These are phyloP conservation scores for Pseudochirops corinnae DNA, from an alignment of 2,797 vertebrate species.

Conservation along the genomic window DNA sequence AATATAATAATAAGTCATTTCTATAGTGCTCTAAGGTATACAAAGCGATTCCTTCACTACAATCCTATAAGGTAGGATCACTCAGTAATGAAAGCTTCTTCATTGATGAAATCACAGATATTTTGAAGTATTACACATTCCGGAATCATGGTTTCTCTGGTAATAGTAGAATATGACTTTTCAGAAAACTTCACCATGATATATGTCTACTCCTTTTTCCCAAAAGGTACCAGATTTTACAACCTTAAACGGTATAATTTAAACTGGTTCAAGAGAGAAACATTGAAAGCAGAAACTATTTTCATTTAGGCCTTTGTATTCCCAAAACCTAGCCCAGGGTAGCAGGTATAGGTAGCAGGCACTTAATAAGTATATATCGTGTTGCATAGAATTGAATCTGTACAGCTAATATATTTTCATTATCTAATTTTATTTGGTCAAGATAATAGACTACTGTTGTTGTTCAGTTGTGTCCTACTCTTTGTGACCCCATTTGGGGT, in stretches of 20 bases:
- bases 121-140: background rate
- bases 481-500: background rate
- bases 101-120: background rate
- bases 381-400: background rate
- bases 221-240: background rate
- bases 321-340: too few species aligned
- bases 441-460: background rate
- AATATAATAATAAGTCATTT: background rate
- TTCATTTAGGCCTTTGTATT: background rate
- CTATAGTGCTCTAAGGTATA: background rate
- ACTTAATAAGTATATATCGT: background rate
- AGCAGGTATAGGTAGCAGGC: background rate
- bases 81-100: background rate
- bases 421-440: background rate
- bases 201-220: background rate
- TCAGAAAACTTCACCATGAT: background rate
- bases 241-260: background rate
- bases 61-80: background rate
- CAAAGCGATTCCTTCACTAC: background rate
- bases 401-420: background rate
- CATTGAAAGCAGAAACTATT: background rate
- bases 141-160: background rate
- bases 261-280: background rate
- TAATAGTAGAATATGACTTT: background rate
- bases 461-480: background rate